Conservation (phyloP, 2,797 vertebrate genomes). For the Chaetodon trifasciatus region DNA sequence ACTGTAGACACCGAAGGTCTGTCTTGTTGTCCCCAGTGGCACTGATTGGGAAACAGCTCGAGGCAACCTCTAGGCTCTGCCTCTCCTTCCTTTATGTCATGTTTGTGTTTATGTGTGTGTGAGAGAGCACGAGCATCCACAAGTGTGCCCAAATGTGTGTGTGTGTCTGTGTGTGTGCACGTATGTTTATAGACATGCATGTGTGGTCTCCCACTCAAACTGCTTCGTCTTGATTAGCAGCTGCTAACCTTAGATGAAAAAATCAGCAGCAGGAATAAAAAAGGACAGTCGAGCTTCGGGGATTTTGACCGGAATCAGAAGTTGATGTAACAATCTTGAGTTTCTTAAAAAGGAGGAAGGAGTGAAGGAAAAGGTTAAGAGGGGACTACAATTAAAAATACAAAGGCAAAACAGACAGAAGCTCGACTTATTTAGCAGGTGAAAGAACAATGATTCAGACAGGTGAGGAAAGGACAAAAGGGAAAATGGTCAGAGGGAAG, state of each 20-base stretch:
- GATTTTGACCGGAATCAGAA: constrained; percentile 14
- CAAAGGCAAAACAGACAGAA: background rate
- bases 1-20: constrained; percentile 74
- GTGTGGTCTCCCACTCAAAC: constrained; percentile 35
- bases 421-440: constrained; percentile 6
- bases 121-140: background rate
- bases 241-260: constrained; percentile 62
- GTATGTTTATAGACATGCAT: constrained; percentile 2
- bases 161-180: background rate
- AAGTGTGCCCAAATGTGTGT: constrained; percentile 7
- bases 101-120: constrained; percentile 53
- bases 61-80: constrained; percentile 78
- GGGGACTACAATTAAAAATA: background rate
- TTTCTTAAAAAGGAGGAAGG: constrained; percentile 29
- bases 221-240: constrained; percentile 68
- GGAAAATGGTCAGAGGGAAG: constrained; percentile 4
- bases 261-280: constrained; percentile 4
- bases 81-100: constrained; percentile 68
- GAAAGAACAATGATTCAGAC: constrained; percentile 1
- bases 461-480: constrained; percentile 9
- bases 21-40: constrained; percentile 79
- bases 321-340: constrained; percentile 27
- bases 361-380: background rate
- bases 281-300: constrained; percentile 4
- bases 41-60: constrained; percentile 84